These are phyloP conservation scores for Pholis gunnellus DNA, from an alignment of 2,113 vertebrate species.

Conservation along the genomic window DNA sequence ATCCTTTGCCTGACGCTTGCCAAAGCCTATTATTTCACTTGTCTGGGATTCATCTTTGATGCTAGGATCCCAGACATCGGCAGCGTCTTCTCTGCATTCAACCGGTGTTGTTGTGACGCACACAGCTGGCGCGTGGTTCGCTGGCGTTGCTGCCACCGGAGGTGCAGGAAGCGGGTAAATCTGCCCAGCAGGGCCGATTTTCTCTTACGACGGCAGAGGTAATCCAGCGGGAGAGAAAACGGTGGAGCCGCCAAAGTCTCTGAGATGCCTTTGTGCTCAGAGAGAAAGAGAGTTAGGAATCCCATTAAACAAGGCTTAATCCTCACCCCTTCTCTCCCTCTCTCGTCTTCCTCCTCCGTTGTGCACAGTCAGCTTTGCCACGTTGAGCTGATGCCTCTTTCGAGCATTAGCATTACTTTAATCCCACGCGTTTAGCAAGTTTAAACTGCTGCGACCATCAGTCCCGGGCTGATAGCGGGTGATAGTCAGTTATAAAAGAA, in stretches of 20 bases:
- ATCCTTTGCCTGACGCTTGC: slow-evolving; percentile 52
- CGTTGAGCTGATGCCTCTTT: slow-evolving; percentile 13
- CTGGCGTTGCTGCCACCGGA: slow-evolving; percentile 34
- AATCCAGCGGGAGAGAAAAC: slow-evolving; percentile 32
- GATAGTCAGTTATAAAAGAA: slow-evolving; percentile 31
- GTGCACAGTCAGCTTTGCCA: slow-evolving; percentile 55
- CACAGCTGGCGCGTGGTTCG: slow-evolving; percentile 20
- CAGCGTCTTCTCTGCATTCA: slow-evolving; percentile 32
- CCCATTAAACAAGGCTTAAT: slow-evolving; percentile 73
- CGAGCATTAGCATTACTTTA: slow-evolving; percentile 50
- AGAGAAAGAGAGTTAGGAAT: slow-evolving; percentile 68
- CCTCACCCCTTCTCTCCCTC: slow-evolving; percentile 49
- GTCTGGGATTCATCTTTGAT: slow-evolving; percentile 60
- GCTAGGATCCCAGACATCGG: slow-evolving; percentile 53
- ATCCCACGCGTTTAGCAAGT: slow-evolving; percentile 49
- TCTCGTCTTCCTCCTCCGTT: slow-evolving; percentile 31
- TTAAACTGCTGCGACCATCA: slow-evolving; percentile 31
- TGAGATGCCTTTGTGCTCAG: slow-evolving; percentile 58
- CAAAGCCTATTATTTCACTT: slow-evolving; percentile 68
- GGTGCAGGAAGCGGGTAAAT: slow-evolving; percentile 50
- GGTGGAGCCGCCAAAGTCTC: slow-evolving; percentile 47
- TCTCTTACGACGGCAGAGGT: slow-evolving; percentile 41
- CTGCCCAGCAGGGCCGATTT: slow-evolving; percentile 38
- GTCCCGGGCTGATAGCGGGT: slow-evolving; percentile 22
- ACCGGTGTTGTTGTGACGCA: slow-evolving; percentile 36